These are phyloP conservation scores for Vanacampus margaritifer DNA, from an alignment of 2,113 vertebrate species.

Conservation along the genomic window DNA sequence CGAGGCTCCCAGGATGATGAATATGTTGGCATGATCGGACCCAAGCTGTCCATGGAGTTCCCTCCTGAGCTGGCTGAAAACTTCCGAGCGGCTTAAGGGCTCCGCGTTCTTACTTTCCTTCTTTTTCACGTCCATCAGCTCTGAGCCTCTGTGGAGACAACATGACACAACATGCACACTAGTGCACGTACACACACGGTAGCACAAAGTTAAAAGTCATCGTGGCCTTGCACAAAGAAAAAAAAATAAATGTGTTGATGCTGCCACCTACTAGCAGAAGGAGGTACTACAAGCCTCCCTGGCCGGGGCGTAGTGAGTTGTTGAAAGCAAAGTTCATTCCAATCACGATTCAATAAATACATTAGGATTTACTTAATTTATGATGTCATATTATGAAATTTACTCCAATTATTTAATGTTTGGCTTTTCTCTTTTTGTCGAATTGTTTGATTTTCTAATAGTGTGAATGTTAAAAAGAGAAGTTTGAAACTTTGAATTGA, in stretches of 20 bases:
- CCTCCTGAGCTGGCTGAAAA: conserved; percentile 76
- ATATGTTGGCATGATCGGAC: conserved; percentile 69
- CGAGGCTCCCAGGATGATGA: conserved; percentile 83
- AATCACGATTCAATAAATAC: too few relatives aligned
- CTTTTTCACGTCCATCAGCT: conserved; percentile 39
- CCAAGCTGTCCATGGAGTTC: conserved; percentile 74
- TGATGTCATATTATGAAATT: too few relatives aligned
- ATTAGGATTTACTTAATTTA: too few relatives aligned
- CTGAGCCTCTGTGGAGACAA: background rate
- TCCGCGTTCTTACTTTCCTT: conserved; percentile 51
- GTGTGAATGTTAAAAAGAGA: too few relatives aligned
- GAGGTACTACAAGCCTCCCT: background rate
- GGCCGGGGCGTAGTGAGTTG: too few relatives aligned
- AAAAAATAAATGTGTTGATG: conserved; percentile 19
- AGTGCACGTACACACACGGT: background rate
- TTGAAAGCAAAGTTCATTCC: too few relatives aligned
- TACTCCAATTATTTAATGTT: too few relatives aligned
- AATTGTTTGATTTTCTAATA: too few relatives aligned
- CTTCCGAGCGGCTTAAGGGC: conserved; percentile 66
- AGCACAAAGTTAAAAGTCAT: conserved; percentile 6
- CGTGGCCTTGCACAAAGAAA: conserved; percentile 13
- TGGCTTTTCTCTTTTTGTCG: too few relatives aligned
- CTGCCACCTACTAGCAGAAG: conserved; percentile 53
- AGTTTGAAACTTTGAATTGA: too few relatives aligned
- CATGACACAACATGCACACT: background rate